Conservation (phyloP, 2,797 vertebrate genomes). For the Epinephelus coioides region DNA sequence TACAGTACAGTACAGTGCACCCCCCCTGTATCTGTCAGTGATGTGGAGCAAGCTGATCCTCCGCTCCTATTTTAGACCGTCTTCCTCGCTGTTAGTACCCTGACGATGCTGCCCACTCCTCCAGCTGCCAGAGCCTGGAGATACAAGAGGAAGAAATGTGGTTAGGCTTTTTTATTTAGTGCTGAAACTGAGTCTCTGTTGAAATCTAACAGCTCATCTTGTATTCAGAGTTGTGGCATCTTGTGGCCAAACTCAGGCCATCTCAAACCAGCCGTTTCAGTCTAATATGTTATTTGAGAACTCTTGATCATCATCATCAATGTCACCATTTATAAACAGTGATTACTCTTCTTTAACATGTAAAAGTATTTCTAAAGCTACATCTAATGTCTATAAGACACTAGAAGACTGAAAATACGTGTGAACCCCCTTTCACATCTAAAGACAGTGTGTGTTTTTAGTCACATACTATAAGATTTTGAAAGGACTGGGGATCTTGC, state of each 20-base stretch:
- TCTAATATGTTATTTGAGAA: no score
- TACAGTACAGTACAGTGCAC: not conserved
- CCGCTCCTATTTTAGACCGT: slow-evolving; percentile 87
- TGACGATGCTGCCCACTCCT: slow-evolving; percentile 96
- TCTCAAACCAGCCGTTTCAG: no score
- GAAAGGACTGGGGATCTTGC: no score
- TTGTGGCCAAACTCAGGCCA: no score
- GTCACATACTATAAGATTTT: no score
- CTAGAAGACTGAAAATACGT: no score
- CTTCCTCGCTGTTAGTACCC: slow-evolving; percentile 97
- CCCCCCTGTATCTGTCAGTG: slow-evolving; percentile 41
- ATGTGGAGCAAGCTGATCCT: slow-evolving; percentile 46
- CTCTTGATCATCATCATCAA: no score
- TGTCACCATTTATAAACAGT: not conserved
- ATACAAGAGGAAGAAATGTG: slow-evolving; percentile 16
- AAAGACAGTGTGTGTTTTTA: no score
- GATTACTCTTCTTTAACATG: not conserved
- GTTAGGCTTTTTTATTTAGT: not conserved
- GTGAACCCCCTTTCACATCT: no score
- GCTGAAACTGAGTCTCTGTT: not conserved
- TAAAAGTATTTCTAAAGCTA: no score
- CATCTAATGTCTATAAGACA: no score
- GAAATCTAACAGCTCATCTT: not conserved
- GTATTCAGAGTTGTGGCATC: no score
- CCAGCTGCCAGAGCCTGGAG: slow-evolving; percentile 94